Evolutionary conservation across 2,888 invertebrate genomes (phyloP).

Genomic region (Arrhopalites spinosus): DNA sequence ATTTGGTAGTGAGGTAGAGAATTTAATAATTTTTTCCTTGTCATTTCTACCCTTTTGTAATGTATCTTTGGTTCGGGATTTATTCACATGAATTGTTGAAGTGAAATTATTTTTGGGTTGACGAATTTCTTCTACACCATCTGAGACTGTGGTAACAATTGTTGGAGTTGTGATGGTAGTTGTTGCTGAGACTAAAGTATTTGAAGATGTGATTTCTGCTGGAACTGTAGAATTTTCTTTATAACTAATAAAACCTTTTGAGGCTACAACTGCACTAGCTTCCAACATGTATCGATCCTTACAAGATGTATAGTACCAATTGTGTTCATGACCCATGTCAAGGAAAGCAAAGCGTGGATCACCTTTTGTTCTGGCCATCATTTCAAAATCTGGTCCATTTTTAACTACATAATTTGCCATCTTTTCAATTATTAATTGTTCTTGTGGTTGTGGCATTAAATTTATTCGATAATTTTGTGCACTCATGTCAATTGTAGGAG

Average conservation of each 20-base stretch:
- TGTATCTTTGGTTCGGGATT: background rate
- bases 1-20: constrained; percentile 16
- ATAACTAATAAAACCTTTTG: constrained; percentile 51
- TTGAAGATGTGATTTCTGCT: background rate
- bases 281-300: constrained; percentile 51
- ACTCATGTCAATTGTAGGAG: background rate
- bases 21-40: constrained; percentile 28
- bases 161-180: background rate
- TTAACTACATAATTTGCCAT: constrained; percentile 96
- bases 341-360: constrained; percentile 89
- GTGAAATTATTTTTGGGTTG: background rate
- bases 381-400: constrained; percentile 92
- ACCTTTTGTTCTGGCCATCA: constrained; percentile 77
- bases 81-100: background rate
- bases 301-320: constrained; percentile 73
- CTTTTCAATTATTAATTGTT: constrained; percentile 88
- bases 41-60: constrained; percentile 6
- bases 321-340: constrained; percentile 74
- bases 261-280: constrained; percentile 49
- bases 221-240: constrained; percentile 9
- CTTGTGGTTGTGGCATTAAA: constrained; percentile 75
- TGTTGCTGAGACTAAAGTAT: background rate
- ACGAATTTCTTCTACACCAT: constrained; percentile 1
- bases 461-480: constrained; percentile 35
- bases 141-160: background rate